Conservation (phyloP, 2,888 invertebrate genomes). For the Hyles lineata region DNA sequence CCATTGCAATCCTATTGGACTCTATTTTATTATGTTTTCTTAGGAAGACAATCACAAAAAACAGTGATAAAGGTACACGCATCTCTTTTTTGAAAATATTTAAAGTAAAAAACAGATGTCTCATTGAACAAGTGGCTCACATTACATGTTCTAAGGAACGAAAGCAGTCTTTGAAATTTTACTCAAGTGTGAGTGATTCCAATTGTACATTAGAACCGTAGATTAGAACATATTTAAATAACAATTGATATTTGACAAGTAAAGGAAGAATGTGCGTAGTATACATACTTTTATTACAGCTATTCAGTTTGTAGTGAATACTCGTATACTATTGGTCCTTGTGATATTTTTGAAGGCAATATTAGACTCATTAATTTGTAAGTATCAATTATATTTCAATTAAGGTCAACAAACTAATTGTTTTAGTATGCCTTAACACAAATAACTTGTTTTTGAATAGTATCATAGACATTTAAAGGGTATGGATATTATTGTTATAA, state of each 20-base stretch:
- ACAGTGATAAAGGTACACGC: background rate
- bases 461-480: background rate
- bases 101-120: constrained; percentile 3
- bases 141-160: background rate
- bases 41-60: no score
- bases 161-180: background rate
- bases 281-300: no score
- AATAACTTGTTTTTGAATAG: background rate
- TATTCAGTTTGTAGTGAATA: no score
- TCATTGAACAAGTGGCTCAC: constrained; percentile 5
- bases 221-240: background rate
- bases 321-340: no score
- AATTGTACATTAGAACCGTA: background rate
- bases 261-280: background rate
- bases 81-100: background rate
- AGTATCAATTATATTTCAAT: constrained; percentile 1
- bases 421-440: background rate
- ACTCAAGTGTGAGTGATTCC: background rate
- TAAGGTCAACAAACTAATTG: constrained; percentile 22
- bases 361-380: background rate
- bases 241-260: background rate
- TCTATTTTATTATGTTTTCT: no score
- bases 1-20: no score
- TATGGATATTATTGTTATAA: constrained; percentile 20
- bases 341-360: background rate